A percentile compares a stretch with the other conserved stretches of the same genome.
These are phyloP conservation scores for Colletes collaris DNA, from an alignment of 2,888 invertebrate species.

Conservation along the genomic window DNA sequence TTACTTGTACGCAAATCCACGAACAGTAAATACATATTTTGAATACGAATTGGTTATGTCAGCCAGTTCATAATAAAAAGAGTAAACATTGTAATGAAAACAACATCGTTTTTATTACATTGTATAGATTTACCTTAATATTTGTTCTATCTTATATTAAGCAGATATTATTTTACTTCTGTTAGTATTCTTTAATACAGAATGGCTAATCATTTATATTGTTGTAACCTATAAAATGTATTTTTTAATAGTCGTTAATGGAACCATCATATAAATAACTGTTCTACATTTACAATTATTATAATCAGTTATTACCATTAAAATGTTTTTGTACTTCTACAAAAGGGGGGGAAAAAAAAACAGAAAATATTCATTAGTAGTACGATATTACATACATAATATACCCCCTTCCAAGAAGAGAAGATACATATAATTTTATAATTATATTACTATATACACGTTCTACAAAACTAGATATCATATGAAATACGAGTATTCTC, in stretches of 20 bases:
- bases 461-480: conserved; percentile 39
- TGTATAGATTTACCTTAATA: conserved; percentile 5
- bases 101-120: conserved; percentile 17
- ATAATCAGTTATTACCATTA: conserved; percentile 27
- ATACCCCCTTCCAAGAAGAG: conserved; percentile 10
- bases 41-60: conserved; percentile 7
- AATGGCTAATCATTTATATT: conserved; percentile 12
- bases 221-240: conserved; percentile 22
- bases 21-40: neutral
- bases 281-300: conserved; percentile 4
- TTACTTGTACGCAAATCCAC: neutral
- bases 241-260: conserved; percentile 24
- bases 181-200: conserved; percentile 21
- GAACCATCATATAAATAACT: conserved; percentile 16
- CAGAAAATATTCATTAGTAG: conserved; percentile 33
- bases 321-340: conserved; percentile 34
- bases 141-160: conserved; percentile 13
- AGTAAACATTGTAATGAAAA: conserved; percentile 12
- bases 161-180: conserved; percentile 4
- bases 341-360: conserved; percentile 20
- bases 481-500: conserved; percentile 49
- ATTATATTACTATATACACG: conserved; percentile 32
- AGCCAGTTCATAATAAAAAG: conserved; percentile 29
- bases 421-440: conserved; percentile 30
- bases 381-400: conserved; percentile 22